Conservation (phyloP, 2,797 vertebrate species). For the Harpagifer antarcticus region DNA sequence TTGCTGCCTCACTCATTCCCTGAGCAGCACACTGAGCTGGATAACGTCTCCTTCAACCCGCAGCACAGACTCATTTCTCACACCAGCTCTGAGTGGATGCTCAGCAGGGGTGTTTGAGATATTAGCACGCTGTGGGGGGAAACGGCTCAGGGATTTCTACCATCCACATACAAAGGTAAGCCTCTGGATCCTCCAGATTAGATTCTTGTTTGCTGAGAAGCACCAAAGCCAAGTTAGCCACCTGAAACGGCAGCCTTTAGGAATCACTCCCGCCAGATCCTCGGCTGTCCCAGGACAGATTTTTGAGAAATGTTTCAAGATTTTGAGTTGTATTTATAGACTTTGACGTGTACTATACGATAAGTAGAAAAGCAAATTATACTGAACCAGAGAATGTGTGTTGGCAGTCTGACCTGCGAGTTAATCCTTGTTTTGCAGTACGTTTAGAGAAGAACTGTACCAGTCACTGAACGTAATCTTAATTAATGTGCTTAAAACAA, state of each 20-base stretch:
- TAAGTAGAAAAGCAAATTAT: slow-evolving; percentile 12
- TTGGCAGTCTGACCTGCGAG: slow-evolving; percentile 37
- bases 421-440: slow-evolving; percentile 68
- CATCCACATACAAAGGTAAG: slow-evolving; percentile 81
- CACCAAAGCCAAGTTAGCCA: slow-evolving; percentile 52
- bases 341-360: background rate
- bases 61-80: slow-evolving; percentile 86
- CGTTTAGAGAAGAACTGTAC: slow-evolving; percentile 61
- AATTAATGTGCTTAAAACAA: slow-evolving; percentile 56
- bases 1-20: slow-evolving; percentile 71
- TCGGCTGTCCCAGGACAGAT: slow-evolving; percentile 32
- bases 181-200: slow-evolving; percentile 30
- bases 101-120: slow-evolving; percentile 88
- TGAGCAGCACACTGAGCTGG: slow-evolving; percentile 73
- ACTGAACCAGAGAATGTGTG: slow-evolving; percentile 31
- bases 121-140: slow-evolving; percentile 80
- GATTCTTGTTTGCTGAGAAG: slow-evolving; percentile 27
- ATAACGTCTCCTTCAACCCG: slow-evolving; percentile 78
- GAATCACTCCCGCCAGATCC: slow-evolving; percentile 14
- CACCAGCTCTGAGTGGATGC: slow-evolving; percentile 87
- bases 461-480: slow-evolving; percentile 61
- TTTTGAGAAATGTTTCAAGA: background rate
- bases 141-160: slow-evolving; percentile 76
- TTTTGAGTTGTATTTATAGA: background rate
- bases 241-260: slow-evolving; percentile 36